phyloP scores from a whole-genome alignment of 1,140 invertebrate species.

The Camponotus floridanus region DNA sequence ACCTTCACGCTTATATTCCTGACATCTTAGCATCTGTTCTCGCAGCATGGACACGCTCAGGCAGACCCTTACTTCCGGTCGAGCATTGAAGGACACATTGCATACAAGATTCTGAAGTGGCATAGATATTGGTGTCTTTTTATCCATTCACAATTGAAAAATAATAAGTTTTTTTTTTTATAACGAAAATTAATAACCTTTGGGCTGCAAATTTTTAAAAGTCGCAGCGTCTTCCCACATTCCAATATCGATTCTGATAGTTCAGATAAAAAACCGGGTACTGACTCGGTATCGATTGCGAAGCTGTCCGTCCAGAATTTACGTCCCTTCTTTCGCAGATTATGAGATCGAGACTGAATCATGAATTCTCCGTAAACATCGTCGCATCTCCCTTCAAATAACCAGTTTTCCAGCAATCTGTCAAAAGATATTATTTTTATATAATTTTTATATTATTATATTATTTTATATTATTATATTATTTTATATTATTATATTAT shows the following conservation, averaged over 20 bases:
- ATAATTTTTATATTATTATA: too few species aligned
- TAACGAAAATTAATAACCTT: constrained; percentile 80
- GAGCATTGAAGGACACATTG: constrained; percentile 85
- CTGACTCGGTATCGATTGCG: constrained; percentile 85
- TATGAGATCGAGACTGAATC: constrained; percentile 86
- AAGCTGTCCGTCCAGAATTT: constrained; percentile 89
- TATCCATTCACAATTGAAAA: constrained; percentile 12
- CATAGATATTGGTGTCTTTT: constrained; percentile 41
- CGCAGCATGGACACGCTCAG: constrained; percentile 86
- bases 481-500: too few species aligned
- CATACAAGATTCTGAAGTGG: constrained; percentile 87
- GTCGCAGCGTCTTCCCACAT: constrained; percentile 88
- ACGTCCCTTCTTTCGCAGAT: constrained; percentile 86
- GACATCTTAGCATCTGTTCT: constrained; percentile 86
- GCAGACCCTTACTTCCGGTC: constrained; percentile 87
- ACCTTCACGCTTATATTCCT: constrained; percentile 83
- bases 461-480: too few species aligned
- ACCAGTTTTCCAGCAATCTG: constrained; percentile 88
- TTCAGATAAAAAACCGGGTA: constrained; percentile 87
- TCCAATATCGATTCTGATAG: constrained; percentile 87
- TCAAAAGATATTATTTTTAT: too few species aligned
- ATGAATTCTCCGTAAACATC: constrained; percentile 88
- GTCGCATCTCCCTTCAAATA: constrained; percentile 88
- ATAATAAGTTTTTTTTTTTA: not conserved
- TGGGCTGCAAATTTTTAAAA: constrained; percentile 88